Evolutionary conservation across 2,888 invertebrate species (phyloP), one percentile per base, ranked within the genome.

Genomic region (Colostygia pectinataria): DNA sequence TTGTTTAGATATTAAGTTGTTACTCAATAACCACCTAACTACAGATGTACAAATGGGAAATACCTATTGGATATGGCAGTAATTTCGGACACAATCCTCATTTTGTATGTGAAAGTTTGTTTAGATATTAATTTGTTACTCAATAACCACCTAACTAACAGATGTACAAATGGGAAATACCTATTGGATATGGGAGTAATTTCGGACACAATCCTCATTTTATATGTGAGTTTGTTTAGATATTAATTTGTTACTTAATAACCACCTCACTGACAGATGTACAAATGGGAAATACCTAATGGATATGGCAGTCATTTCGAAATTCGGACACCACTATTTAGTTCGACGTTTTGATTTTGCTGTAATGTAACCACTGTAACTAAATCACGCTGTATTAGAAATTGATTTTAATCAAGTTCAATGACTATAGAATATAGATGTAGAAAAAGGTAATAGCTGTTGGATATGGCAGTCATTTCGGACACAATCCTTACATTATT

Each of bases 21-120:
- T n/a, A n/a, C n/a, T n/a, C 62, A 57, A 60, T 46, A 62, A 10
- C 42, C 4, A 4, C n/a, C 25, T 24, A 47, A 27, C 41, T 27
- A 25, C 20, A 24, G 52, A 46, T 33, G 25, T 42, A 46, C 24
- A 36, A 48, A 55, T 39, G 18, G 18, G 20, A 50, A 40, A 50
- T 55, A 39, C 44, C 42, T 43, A 40, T 36, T 48, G 53, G 53
- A 53, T 48, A 37, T 27, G 53, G 53, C 40, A 36, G 23, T 24
- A 5, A 23, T 25, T 31, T 10, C 1, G 1, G 20, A 1, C 20
- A 20, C 6, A 20, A 20, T 2, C 6, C 6, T 5, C 20, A 6
- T 6, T 2, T 3, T 7, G 6, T 7, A 24, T 24, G 24, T 24
- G 24, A 24, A 2, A 24, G 24, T 24, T 3, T 18, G 2, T 18